These are phyloP conservation scores for Priocnemis perturbator DNA, from an alignment of 2,888 invertebrate genomes.

Conservation along the genomic window DNA sequence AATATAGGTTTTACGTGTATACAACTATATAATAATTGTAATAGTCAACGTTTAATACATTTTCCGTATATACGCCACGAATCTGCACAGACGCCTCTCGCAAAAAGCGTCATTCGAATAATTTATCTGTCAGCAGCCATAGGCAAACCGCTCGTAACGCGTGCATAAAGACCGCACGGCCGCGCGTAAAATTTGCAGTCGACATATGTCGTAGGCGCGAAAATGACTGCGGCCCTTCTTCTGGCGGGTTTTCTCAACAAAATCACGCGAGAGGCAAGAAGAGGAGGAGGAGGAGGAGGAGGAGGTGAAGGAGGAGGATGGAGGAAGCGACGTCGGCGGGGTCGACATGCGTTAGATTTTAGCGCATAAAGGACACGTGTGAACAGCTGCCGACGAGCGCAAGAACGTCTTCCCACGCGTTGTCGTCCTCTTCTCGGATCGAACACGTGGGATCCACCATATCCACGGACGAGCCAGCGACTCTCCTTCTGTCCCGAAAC, in stretches of 20 bases:
- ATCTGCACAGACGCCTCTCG: neutral
- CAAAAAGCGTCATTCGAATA: neutral
- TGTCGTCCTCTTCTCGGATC: constrained; percentile 52
- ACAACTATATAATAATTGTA: no score
- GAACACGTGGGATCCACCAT: constrained; percentile 60
- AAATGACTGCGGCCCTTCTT: no score
- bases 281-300: constrained; percentile 16
- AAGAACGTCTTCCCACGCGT: constrained; percentile 71
- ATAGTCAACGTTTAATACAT: neutral
- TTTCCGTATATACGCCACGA: neutral
- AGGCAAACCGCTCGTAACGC: no score
- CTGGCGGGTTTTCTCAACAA: no score
- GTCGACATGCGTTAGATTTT: constrained; percentile 34
- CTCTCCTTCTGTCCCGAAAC: constrained; percentile 28
- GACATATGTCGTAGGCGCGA: no score
- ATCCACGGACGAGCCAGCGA: constrained; percentile 27
- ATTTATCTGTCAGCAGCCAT: neutral
- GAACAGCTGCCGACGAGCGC: constrained; percentile 69
- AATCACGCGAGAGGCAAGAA: no score
- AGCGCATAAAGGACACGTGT: constrained; percentile 65
- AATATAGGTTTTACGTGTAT: no score
- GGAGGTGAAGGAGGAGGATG: constrained; percentile 9
- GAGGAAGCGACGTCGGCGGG: neutral
- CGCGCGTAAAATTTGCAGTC: no score
- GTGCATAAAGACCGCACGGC: no score